phyloP scores from a whole-genome alignment of 2,113 vertebrate species.

The Lophotis ruficrista region DNA sequence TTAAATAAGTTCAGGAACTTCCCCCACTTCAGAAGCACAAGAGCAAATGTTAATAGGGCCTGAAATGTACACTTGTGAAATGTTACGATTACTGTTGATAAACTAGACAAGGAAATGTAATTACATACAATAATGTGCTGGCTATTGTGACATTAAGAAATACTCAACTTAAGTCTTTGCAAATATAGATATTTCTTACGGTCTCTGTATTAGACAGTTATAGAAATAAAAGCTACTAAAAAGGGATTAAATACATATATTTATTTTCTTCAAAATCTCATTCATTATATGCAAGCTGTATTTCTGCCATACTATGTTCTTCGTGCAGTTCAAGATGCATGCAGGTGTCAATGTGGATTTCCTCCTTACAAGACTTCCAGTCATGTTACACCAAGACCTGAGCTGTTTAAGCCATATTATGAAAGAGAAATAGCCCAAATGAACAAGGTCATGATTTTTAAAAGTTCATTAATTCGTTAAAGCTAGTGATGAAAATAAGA shows the following conservation, averaged over 20 bases:
- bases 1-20: background rate
- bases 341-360: background rate
- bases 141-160: background rate
- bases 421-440: background rate
- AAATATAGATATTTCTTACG: background rate
- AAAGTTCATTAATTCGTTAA: background rate
- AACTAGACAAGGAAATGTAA: background rate
- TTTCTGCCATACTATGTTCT: background rate
- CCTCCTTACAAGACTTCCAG: background rate
- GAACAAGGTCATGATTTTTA: background rate
- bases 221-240: background rate
- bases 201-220: background rate
- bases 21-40: background rate
- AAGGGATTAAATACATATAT: background rate
- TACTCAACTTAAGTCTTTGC: background rate
- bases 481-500: background rate
- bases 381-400: background rate
- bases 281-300: background rate
- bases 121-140: background rate
- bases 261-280: background rate
- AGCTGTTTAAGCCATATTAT: background rate
- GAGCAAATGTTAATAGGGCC: background rate
- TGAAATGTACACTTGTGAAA: constrained; percentile 19
- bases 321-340: background rate
- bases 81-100: background rate